Evolutionary conservation across 1,140 invertebrate species (phyloP).

Genomic region (Hycleus cichorii): DNA sequence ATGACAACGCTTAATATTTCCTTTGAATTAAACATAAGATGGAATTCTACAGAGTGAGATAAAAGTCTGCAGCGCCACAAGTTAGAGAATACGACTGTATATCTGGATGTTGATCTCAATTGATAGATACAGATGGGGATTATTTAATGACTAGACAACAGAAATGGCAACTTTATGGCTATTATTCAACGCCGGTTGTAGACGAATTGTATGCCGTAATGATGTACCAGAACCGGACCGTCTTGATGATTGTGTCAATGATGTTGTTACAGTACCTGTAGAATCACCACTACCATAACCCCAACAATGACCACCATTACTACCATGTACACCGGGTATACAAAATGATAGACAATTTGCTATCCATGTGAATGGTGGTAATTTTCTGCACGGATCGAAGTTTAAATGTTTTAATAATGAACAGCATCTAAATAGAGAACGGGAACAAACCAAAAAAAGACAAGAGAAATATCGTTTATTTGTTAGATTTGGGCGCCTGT

Average conservation of each 20-base stretch:
- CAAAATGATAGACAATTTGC: slow-evolving; percentile 33
- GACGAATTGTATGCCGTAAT: slow-evolving; percentile 35
- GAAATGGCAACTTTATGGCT: slow-evolving; percentile 34
- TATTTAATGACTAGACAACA: slow-evolving; percentile 27
- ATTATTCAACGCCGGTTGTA: slow-evolving; percentile 30
- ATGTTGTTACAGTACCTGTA: slow-evolving; percentile 36
- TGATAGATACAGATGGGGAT: too few species aligned
- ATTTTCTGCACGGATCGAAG: slow-evolving; percentile 34
- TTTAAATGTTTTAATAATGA: slow-evolving; percentile 30
- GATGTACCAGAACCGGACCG: slow-evolving; percentile 33
- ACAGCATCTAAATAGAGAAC: slow-evolving; percentile 18
- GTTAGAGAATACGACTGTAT: too few species aligned
- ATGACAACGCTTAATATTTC: too few species aligned
- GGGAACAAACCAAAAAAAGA: slow-evolving; percentile 1
- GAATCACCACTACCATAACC: slow-evolving; percentile 32
- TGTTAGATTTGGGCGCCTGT: too few species aligned
- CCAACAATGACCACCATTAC: slow-evolving; percentile 26
- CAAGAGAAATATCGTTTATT: too few species aligned
- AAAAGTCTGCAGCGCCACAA: too few species aligned
- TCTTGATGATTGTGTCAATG: slow-evolving; percentile 35
- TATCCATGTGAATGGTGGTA: slow-evolving; percentile 38
- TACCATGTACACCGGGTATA: slow-evolving; percentile 30
- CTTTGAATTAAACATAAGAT: too few species aligned
- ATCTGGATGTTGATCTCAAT: too few species aligned
- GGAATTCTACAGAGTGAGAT: too few species aligned